phyloP scores from a whole-genome alignment of 2,113 vertebrate genomes.

The Sula dactylatra region DNA sequence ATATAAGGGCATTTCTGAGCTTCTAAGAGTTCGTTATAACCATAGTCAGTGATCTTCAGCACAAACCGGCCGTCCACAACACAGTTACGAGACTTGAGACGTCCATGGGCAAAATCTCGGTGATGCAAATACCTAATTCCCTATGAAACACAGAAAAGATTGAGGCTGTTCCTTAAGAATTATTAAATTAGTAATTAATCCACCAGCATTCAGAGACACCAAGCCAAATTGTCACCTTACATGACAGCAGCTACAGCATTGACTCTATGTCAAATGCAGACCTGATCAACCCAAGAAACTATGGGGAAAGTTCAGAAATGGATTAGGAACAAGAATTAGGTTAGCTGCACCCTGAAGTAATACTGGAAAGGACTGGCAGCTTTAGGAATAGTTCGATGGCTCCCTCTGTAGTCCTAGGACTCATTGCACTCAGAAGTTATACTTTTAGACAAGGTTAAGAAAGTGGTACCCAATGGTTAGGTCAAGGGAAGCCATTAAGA shows the following conservation, averaged over 20 bases:
- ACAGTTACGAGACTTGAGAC: conserved; percentile 89
- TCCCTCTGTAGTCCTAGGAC: not conserved
- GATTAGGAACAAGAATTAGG: not conserved
- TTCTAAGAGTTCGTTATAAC: conserved; percentile 84
- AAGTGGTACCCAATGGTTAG: not conserved
- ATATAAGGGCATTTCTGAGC: conserved; percentile 77
- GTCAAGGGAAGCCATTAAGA: not conserved
- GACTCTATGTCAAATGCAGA: not conserved
- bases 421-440: not conserved
- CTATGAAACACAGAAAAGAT: conserved; percentile 48
- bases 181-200: too few relatives aligned
- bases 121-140: conserved; percentile 93
- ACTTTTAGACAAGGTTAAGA: not conserved
- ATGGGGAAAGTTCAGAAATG: not conserved
- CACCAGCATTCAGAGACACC: not conserved
- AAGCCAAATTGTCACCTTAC: not conserved
- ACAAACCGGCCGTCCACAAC: conserved; percentile 92
- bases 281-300: not conserved
- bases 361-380: not conserved
- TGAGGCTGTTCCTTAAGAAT: not conserved
- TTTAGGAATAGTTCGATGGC: not conserved
- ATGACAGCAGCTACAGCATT: not conserved
- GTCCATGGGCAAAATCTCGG: conserved; percentile 84
- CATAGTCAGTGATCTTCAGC: conserved; percentile 91
- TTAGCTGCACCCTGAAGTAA: not conserved